Evolutionary conservation across 1,140 invertebrate species (phyloP).

Genomic region (Sitophilus oryzae): DNA sequence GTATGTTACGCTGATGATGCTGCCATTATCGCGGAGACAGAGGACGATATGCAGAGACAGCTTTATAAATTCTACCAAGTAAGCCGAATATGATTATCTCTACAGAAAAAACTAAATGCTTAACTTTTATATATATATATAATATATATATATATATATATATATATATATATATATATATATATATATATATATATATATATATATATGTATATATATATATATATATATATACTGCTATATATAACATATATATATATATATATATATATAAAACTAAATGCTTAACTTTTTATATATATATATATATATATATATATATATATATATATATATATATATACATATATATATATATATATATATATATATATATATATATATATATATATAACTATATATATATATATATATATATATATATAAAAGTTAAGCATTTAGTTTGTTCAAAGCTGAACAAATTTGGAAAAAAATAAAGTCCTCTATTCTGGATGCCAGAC

Average conservation of each 20-base stretch:
- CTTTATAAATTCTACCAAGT: too few species aligned
- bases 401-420: too few species aligned
- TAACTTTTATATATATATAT: conserved; percentile 5
- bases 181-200: conserved; percentile 4
- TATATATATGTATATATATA: conserved; percentile 3
- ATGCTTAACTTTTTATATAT: neutral
- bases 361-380: neutral
- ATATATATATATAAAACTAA: neutral
- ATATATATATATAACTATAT: too few species aligned
- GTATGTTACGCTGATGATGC: too few species aligned
- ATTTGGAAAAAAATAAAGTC: too few species aligned
- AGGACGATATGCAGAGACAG: too few species aligned
- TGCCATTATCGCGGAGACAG: too few species aligned
- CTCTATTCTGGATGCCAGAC: too few species aligned
- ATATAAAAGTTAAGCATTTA: too few species aligned
- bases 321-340: neutral
- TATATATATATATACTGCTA: neutral
- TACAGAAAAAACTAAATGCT: too few species aligned
- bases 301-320: neutral
- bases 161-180: conserved; percentile 1
- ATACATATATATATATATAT: neutral
- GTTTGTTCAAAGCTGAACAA: too few species aligned
- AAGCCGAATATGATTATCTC: too few species aligned
- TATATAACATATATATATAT: neutral
- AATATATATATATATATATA: conserved; percentile 4